phyloP scores from a whole-genome alignment of 2,888 invertebrate genomes.

The Ptychoptera contaminata region DNA sequence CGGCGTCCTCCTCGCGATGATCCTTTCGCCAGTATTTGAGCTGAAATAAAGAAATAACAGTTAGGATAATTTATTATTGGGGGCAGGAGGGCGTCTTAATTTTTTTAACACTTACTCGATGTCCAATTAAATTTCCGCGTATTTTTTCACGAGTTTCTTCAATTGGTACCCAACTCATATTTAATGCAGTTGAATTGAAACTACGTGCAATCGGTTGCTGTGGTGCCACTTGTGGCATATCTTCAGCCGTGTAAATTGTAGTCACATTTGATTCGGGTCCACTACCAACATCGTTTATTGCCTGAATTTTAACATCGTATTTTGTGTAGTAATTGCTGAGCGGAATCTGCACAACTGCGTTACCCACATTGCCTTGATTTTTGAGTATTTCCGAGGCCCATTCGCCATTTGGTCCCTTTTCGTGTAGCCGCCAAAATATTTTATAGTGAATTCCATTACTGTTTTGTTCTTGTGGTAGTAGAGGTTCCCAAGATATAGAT shows the following conservation, averaged over 20 bases:
- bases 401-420: slow-evolving; percentile 47
- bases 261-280: slow-evolving; percentile 68
- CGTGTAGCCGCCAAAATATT: slow-evolving; percentile 68
- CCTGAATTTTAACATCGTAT: slow-evolving; percentile 75
- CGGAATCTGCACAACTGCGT: slow-evolving; percentile 62
- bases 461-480: slow-evolving; percentile 66
- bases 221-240: slow-evolving; percentile 84
- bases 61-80: neutral
- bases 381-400: slow-evolving; percentile 52
- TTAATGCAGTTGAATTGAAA: slow-evolving; percentile 83
- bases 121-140: slow-evolving; percentile 81
- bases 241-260: slow-evolving; percentile 72
- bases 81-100: neutral
- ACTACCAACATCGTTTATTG: slow-evolving; percentile 60
- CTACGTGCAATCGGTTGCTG: slow-evolving; percentile 61
- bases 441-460: slow-evolving; percentile 81
- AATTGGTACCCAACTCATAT: slow-evolving; percentile 81
- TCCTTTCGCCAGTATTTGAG: slow-evolving; percentile 81
- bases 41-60: slow-evolving; percentile 24
- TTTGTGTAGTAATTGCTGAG: slow-evolving; percentile 61
- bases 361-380: slow-evolving; percentile 67
- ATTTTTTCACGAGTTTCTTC: slow-evolving; percentile 69
- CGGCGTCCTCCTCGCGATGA: slow-evolving; percentile 57
- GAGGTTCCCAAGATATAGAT: slow-evolving; percentile 75
- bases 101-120: slow-evolving; percentile 42